Conservation (phyloP, 1,140 invertebrate genomes). For the Octopus sinensis region DNA sequence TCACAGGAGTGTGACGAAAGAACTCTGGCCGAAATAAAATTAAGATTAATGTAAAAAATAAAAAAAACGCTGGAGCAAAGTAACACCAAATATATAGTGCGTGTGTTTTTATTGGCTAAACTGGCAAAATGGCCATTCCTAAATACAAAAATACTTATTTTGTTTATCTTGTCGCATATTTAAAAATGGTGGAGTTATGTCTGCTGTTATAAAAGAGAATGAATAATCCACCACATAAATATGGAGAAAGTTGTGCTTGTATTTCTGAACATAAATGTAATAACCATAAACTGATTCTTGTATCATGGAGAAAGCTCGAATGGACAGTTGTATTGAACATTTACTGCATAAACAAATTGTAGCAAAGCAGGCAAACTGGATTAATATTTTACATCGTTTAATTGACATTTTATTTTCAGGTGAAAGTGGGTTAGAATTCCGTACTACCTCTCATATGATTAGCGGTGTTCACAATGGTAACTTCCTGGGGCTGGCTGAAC, state of each 20-base stretch:
- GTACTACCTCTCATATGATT: background rate
- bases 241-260: background rate
- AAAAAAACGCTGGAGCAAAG: too few species aligned
- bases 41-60: too few species aligned
- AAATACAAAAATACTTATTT: background rate
- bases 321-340: background rate
- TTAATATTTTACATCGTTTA: conserved; percentile 8
- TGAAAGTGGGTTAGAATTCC: background rate
- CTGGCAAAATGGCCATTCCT: too few species aligned
- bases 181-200: background rate
- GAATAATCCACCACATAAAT: background rate
- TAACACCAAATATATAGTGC: too few species aligned
- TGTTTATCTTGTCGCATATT: background rate
- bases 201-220: background rate
- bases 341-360: background rate
- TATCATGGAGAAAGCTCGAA: background rate
- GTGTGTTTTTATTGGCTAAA: too few species aligned
- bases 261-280: background rate
- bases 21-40: too few species aligned
- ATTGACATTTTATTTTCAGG: conserved; percentile 1
- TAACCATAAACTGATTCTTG: background rate
- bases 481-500: background rate
- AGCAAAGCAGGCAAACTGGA: conserved; percentile 1
- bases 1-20: too few species aligned
- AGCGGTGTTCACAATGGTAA: conserved; percentile 5